Evolutionary conservation across 2,797 vertebrate species (phyloP).

Genomic region (Loriculus beryllinus): DNA sequence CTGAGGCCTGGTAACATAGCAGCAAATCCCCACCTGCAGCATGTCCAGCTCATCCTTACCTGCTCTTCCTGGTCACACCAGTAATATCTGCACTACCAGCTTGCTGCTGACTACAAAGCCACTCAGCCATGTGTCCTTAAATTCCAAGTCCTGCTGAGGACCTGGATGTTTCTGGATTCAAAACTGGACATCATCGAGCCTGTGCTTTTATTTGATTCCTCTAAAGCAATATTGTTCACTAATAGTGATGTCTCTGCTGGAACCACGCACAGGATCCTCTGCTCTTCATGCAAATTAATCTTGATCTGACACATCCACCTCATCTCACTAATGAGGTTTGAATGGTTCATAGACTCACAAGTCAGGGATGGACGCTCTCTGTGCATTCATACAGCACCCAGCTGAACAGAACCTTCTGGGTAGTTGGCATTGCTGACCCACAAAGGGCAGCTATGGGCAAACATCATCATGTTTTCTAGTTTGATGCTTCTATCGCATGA

Average conservation of each 20-base stretch:
- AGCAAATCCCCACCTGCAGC: background rate
- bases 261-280: background rate
- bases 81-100: background rate
- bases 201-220: background rate
- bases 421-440: background rate
- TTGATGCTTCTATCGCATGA: background rate
- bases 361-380: fast-evolving
- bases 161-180: background rate
- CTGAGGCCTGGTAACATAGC: background rate
- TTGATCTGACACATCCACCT: background rate
- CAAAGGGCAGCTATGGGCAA: background rate
- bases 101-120: background rate
- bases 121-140: background rate
- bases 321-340: background rate
- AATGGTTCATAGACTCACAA: background rate
- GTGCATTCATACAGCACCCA: background rate
- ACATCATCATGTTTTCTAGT: fast-evolving
- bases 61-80: background rate
- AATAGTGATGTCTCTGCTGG: background rate
- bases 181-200: background rate
- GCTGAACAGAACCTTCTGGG: background rate
- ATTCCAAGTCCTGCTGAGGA: background rate
- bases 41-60: background rate
- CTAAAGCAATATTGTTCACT: background rate
- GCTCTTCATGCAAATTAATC: background rate